Conservation (phyloP, 2,888 invertebrate genomes). For the Sphaerolaimus hirsutus region DNA sequence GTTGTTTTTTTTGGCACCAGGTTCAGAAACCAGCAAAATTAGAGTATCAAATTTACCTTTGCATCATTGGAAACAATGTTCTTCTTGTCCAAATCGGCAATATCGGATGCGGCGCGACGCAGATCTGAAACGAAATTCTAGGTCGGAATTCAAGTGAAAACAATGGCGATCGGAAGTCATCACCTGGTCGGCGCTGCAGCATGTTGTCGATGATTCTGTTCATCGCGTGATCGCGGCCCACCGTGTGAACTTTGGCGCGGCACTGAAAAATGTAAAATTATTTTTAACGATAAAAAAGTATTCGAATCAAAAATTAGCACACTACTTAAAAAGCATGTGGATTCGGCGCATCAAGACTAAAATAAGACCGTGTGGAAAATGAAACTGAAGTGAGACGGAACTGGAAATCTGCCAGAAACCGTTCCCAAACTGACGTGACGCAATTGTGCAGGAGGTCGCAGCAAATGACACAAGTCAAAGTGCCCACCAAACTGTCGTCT, state of each 20-base stretch:
- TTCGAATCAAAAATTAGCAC: neutral
- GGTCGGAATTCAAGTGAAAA: neutral
- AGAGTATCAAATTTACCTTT: too few species aligned
- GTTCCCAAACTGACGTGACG: conserved; percentile 17
- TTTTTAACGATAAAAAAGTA: too few species aligned
- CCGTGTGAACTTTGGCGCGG: conserved; percentile 21
- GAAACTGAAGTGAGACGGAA: too few species aligned
- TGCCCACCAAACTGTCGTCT: too few species aligned
- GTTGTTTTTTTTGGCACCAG: too few species aligned
- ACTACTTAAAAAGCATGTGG: too few species aligned
- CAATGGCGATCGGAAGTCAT: too few species aligned
- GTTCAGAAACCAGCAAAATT: too few species aligned
- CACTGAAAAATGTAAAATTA: conserved; percentile 17
- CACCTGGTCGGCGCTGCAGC: conserved; percentile 23
- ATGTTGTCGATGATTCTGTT: conserved; percentile 26
- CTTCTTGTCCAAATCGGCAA: conserved; percentile 20
- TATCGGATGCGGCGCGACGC: conserved; percentile 19
- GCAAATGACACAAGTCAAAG: conserved; percentile 25
- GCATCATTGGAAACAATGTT: conserved; percentile 24
- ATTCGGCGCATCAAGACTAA: too few species aligned
- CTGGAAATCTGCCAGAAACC: too few species aligned
- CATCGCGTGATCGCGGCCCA: conserved; percentile 26
- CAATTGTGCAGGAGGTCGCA: conserved; percentile 27
- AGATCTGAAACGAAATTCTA: neutral
- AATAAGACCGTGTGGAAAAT: too few species aligned